These are phyloP conservation scores for Melanotus villosus DNA, from an alignment of 2,888 invertebrate genomes.

Conservation along the genomic window DNA sequence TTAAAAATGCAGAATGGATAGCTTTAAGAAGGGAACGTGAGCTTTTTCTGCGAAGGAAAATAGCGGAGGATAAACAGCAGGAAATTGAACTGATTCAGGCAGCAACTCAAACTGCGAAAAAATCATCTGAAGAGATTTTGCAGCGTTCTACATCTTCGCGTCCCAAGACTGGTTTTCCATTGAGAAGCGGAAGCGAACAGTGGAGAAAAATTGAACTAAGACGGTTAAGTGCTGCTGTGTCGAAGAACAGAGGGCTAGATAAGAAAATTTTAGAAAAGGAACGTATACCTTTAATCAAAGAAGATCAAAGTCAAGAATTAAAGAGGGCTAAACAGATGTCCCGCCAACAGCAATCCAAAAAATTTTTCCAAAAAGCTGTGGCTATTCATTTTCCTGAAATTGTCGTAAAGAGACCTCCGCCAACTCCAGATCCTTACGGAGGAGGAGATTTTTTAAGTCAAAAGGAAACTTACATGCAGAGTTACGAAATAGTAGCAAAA, in stretches of 20 bases:
- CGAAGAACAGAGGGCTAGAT: constrained; percentile 76
- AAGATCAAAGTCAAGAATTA: constrained; percentile 72
- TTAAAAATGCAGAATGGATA: constrained; percentile 63
- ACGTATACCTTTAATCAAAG: constrained; percentile 73
- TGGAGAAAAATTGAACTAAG: constrained; percentile 74
- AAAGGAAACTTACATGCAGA: no score
- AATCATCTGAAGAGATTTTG: no score
- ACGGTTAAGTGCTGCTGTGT: constrained; percentile 75
- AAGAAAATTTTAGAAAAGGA: constrained; percentile 74
- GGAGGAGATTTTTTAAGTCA: neutral
- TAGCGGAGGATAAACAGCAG: no score
- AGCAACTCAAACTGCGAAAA: constrained; percentile 65
- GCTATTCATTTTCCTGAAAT: constrained; percentile 76
- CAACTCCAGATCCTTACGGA: constrained; percentile 65
- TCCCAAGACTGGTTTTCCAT: no score
- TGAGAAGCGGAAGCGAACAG: constrained; percentile 66
- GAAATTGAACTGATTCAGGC: no score
- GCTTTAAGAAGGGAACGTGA: neutral
- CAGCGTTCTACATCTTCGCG: no score
- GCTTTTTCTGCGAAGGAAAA: no score
- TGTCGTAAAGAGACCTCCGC: constrained; percentile 69
- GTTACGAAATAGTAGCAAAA: no score
- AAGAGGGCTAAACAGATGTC: constrained; percentile 73
- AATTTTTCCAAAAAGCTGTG: constrained; percentile 78
- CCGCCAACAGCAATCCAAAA: constrained; percentile 73